These are phyloP conservation scores for Physella acuta DNA, from an alignment of 1,140 invertebrate genomes.

Conservation along the genomic window DNA sequence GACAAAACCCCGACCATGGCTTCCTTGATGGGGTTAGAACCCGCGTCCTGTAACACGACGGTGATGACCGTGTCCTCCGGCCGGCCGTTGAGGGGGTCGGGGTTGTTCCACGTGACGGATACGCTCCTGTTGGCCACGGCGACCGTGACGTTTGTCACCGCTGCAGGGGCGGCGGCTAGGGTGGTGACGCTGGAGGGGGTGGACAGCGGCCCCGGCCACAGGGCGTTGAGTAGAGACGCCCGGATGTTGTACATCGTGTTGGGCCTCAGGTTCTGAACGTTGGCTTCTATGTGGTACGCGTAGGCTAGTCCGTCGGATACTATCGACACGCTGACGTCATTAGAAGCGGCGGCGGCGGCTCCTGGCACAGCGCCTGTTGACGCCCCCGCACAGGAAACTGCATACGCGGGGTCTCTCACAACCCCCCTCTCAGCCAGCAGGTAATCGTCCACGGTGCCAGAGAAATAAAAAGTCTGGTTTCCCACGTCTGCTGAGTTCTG, in stretches of 20 bases:
- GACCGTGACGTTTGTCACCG: slow-evolving; percentile 7
- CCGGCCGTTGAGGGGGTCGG: slow-evolving; percentile 5
- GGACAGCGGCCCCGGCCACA: not conserved
- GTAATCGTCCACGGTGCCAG: not conserved
- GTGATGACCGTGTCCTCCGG: not conserved
- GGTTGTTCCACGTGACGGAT: slow-evolving; percentile 9
- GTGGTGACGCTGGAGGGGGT: not conserved
- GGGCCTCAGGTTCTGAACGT: not conserved
- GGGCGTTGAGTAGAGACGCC: not conserved
- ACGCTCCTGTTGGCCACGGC: not conserved
- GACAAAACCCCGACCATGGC: not conserved
- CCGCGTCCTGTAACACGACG: not conserved
- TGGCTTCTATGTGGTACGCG: not conserved
- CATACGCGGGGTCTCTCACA: not conserved
- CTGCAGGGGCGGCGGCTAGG: not conserved
- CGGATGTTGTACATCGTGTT: not conserved
- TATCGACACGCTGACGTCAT: not conserved
- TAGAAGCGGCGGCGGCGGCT: too few relatives aligned
- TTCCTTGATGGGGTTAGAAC: not conserved
- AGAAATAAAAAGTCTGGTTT: not conserved
- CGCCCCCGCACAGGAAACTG: not conserved
- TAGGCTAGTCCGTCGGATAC: not conserved
- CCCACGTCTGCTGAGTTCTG: not conserved
- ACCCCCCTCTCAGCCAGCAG: not conserved
- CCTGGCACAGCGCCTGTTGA: not conserved